phyloP scores from a whole-genome alignment of 2,113 vertebrate genomes.

The Aldabrachelys gigantea region DNA sequence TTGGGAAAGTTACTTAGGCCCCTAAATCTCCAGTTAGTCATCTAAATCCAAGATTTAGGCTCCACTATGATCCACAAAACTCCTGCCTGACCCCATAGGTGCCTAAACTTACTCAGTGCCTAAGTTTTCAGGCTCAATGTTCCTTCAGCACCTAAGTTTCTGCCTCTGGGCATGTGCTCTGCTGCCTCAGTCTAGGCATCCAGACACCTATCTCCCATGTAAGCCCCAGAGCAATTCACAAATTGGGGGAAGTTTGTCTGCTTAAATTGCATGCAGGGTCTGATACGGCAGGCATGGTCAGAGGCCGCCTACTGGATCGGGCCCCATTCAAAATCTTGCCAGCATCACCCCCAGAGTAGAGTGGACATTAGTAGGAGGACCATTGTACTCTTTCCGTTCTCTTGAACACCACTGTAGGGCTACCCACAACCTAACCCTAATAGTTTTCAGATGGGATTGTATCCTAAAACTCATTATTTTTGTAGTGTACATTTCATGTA shows the following conservation, averaged over 20 bases:
- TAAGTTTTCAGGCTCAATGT: not conserved
- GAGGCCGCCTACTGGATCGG: not conserved
- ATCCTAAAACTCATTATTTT: fast-evolving
- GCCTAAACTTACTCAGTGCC: not conserved
- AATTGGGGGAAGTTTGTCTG: not conserved
- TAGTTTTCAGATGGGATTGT: not conserved
- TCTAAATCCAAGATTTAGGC: not conserved
- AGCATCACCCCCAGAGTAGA: not conserved
- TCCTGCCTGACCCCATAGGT: not conserved
- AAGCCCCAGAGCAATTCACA: not conserved
- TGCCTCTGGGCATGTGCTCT: no score
- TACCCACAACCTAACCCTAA: not conserved
- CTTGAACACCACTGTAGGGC: not conserved
- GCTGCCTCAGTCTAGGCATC: not conserved
- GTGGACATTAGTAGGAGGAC: fast-evolving
- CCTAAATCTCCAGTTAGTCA: not conserved
- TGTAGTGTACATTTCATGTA: not conserved
- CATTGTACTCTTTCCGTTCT: not conserved
- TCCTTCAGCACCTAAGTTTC: no score
- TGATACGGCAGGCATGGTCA: not conserved
- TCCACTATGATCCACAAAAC: not conserved
- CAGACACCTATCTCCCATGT: not conserved
- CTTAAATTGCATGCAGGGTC: not conserved
- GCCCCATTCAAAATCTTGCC: not conserved
- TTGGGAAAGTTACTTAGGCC: fast-evolving